These are phyloP conservation scores for Phataginus tetradactyla DNA, from an alignment of 2,797 vertebrate species.

Conservation along the genomic window DNA sequence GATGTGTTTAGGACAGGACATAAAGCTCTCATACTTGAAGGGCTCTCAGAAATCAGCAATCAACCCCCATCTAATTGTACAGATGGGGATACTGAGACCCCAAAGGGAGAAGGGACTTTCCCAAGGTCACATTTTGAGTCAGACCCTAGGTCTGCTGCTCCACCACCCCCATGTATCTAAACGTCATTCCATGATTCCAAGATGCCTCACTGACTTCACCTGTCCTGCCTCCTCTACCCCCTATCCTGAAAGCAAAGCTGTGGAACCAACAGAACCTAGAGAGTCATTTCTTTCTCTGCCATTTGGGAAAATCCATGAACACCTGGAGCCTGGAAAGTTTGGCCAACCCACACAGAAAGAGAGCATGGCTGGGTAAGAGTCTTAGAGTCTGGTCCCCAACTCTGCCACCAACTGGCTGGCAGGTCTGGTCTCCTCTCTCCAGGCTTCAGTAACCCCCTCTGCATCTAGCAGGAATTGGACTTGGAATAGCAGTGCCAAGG, in stretches of 20 bases:
- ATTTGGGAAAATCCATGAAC: not conserved
- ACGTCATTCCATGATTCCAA: not conserved
- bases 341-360: not conserved
- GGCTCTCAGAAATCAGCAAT: not conserved
- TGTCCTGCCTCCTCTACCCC: not conserved
- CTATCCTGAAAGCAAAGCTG: not conserved
- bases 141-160: not conserved
- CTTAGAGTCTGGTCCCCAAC: constrained; percentile 28
- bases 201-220: not conserved
- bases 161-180: not conserved
- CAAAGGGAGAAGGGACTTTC: not conserved
- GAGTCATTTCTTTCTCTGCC: constrained; percentile 27
- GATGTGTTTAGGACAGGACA: not conserved
- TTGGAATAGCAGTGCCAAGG: not conserved
- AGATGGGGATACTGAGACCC: not conserved
- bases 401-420: constrained; percentile 20
- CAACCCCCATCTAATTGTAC: not conserved
- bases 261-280: not conserved
- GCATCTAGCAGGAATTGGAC: not conserved
- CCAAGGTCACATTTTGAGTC: not conserved
- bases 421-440: constrained; percentile 13
- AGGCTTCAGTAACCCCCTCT: not conserved
- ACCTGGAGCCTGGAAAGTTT: constrained; percentile 4
- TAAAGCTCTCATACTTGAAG: not conserved
- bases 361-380: not conserved